Evolutionary conservation across 1,140 invertebrate genomes (phyloP), one percentile per base, ranked within the genome.

Genomic region (Forficula auricularia): DNA sequence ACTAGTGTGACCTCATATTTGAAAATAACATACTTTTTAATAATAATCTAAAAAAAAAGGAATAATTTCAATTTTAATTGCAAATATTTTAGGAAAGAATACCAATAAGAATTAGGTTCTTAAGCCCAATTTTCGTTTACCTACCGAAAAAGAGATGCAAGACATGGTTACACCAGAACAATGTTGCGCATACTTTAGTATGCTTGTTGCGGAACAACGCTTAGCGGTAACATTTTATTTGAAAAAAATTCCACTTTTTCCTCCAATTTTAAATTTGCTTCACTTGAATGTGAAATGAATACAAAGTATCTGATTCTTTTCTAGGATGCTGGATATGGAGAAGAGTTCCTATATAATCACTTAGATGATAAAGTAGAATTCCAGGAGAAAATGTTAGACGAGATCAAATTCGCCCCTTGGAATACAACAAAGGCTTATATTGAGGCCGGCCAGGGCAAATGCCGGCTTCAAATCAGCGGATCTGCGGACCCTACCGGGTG

Each of bases 161-260:
- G 66, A 70, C 0, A 72, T 80, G 70, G 72, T 81, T 6, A 73
- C 72, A n/a, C 76, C 77, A 3, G 78, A 81, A 54, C 72, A 77
- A 54, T 79, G 75, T 54, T 81, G 77, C 60, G 71, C 70, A 2
- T 77, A 74, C 54, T 79, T 76, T 54, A 68, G 65, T 46, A 73
- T 79, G 70, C 57, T 72, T 42, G 68, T 73, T 20, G 75, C 76
- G 6, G 75, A 79, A 57, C 72, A 75, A 53, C 58, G 73, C 30
- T 56, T 77, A 0, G 74, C 66, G 48, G 60, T 64, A 12, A 43
- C 6, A 72, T 47, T 73, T 37, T 43, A 14, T n/a, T 15, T 3
- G 4, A 14, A 36, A 40, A 8, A n/a, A n/a, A n/a, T n/a, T n/a
- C n/a, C n/a, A n/a, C n/a, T n/a, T n/a, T n/a, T n/a, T n/a, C n/a